Evolutionary conservation across 2,113 vertebrate genomes (phyloP).

Genomic region (Dunckerocampus dactyliophorus): DNA sequence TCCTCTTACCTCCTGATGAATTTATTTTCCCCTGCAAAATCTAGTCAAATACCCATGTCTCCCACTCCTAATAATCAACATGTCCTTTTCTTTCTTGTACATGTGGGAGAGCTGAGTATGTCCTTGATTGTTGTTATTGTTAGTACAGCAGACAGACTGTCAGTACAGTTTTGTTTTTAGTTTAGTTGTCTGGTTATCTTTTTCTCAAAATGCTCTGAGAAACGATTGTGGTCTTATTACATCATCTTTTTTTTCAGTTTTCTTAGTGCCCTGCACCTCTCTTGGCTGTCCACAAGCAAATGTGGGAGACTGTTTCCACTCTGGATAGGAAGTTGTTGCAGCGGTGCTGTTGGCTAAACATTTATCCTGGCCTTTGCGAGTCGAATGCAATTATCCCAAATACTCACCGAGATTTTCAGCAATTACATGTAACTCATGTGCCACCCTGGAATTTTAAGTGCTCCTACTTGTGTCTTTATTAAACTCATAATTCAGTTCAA

Average conservation of each 20-base stretch:
- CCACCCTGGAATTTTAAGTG: constrained; percentile 12
- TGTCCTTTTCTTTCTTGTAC: too few relatives aligned
- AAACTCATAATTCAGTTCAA: neutral
- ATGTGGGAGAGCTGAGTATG: too few relatives aligned
- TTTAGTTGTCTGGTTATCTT: neutral
- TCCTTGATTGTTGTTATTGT: too few relatives aligned
- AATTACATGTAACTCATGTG: constrained; percentile 24
- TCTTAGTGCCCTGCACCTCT: constrained; percentile 23
- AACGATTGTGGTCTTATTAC: constrained; percentile 16
- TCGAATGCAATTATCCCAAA: constrained; percentile 27
- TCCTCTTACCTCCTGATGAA: neutral
- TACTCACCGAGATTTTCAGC: constrained; percentile 18
- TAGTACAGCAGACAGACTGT: neutral
- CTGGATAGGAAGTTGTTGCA: constrained; percentile 57
- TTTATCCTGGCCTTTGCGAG: constrained; percentile 46
- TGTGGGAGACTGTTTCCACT: constrained; percentile 40
- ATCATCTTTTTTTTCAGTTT: constrained; percentile 17
- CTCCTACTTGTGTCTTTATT: constrained; percentile 1
- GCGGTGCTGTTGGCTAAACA: constrained; percentile 45
- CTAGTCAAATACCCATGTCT: too few relatives aligned
- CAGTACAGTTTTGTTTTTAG: neutral
- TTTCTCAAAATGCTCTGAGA: neutral
- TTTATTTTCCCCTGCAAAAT: too few relatives aligned
- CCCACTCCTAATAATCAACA: too few relatives aligned
- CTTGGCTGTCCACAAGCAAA: constrained; percentile 26